phyloP scores from a whole-genome alignment of 2,888 invertebrate species.

The Spialia ferax region DNA sequence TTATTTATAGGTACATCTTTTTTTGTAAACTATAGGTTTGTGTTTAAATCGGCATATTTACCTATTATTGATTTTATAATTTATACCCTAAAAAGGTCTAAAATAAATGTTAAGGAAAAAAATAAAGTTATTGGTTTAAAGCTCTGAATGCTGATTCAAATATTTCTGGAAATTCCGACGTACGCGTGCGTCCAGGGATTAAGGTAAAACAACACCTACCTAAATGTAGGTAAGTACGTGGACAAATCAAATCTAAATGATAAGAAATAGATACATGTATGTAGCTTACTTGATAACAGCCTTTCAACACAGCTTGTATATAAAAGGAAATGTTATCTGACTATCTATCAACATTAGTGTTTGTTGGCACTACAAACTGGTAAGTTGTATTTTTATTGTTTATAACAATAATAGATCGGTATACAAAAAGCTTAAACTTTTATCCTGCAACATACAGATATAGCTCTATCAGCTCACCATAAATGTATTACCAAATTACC shows the following conservation, averaged over 20 bases:
- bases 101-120: no score
- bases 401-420: no score
- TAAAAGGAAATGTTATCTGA: slow-evolving; percentile 30
- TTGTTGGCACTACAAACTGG: slow-evolving; percentile 31
- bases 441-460: no score
- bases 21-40: no score
- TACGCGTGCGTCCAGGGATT: not conserved
- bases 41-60: no score
- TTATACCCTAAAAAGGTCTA: no score
- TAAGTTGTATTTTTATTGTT: slow-evolving; percentile 11
- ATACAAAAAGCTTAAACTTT: not conserved
- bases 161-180: not conserved
- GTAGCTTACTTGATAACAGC: slow-evolving; percentile 21
- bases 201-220: not conserved
- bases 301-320: slow-evolving; percentile 46
- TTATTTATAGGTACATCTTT: no score
- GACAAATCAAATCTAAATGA: slow-evolving; percentile 63
- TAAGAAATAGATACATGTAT: slow-evolving; percentile 48
- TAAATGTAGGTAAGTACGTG: slow-evolving; percentile 61
- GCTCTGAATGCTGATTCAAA: not conserved
- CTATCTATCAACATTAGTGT: slow-evolving; percentile 23
- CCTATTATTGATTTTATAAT: no score
- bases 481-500: no score
- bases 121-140: not conserved
- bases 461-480: no score